A percentile compares a stretch with the other conserved stretches of the same genome.
Evolutionary conservation across 2,113 vertebrate genomes (phyloP).

Genomic region (Nothoprocta pentlandii): DNA sequence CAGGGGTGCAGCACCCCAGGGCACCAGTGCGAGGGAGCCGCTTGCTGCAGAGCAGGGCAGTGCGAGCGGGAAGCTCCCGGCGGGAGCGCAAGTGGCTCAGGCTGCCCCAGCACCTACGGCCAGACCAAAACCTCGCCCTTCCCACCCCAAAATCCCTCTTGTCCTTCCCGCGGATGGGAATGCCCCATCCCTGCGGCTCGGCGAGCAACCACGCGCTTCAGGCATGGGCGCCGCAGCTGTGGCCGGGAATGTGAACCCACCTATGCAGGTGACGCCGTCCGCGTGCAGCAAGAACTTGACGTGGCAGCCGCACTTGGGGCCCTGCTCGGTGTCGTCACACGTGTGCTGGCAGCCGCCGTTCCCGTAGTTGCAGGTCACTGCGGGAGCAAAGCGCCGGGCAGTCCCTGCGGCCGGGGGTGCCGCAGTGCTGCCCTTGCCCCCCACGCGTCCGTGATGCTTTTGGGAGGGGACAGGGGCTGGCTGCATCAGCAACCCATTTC

Average conservation of each 20-base stretch:
- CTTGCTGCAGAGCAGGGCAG: no score
- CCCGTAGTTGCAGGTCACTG: conserved; percentile 99
- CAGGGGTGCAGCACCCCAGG: no score
- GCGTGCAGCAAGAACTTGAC: conserved; percentile 95
- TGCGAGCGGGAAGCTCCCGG: no score
- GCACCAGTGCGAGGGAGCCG: no score
- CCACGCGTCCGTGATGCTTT: background rate
- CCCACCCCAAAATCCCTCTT: no score
- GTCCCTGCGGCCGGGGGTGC: background rate
- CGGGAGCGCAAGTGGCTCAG: no score
- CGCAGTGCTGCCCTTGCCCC: conserved; percentile 1
- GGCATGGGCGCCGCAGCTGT: no score
- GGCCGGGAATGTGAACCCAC: conserved; percentile 61
- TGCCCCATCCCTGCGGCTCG: rapidly evolving
- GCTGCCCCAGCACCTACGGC: no score
- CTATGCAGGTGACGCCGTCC: conserved; percentile 96
- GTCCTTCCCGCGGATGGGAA: background rate
- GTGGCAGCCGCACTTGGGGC: conserved; percentile 94
- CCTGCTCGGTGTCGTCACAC: conserved; percentile 95
- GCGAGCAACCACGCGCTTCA: no score
- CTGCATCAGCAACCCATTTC: conserved; percentile 29
- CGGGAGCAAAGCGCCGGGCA: background rate
- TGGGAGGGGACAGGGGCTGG: background rate
- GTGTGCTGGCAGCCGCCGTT: conserved; percentile 98
- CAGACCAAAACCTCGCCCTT: no score